Conservation (phyloP, 2,113 vertebrate species). For the Oryzias curvinotus region DNA sequence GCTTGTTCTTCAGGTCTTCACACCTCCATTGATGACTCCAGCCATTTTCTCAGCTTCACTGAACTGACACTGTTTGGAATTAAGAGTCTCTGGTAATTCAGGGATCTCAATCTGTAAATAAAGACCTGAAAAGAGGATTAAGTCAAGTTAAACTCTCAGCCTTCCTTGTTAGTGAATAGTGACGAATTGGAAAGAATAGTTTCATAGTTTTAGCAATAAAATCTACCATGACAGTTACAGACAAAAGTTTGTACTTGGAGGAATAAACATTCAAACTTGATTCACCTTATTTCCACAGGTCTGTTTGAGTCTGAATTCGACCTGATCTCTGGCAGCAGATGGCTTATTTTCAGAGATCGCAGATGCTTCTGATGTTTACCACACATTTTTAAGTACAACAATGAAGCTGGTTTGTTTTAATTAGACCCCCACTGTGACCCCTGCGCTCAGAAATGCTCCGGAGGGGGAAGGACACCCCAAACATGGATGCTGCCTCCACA, state of each 20-base stretch:
- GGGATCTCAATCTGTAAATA: background rate
- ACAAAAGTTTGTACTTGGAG: no score
- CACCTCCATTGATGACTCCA: background rate
- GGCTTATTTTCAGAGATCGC: constrained; percentile 12
- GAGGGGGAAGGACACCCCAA: background rate
- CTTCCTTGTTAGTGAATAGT: no score
- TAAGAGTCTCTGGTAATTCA: background rate
- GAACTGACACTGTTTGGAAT: no score
- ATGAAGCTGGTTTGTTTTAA: constrained; percentile 48
- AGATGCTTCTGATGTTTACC: constrained; percentile 34
- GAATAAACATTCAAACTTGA: background rate
- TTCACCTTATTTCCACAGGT: background rate
- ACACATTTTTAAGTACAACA: constrained; percentile 11
- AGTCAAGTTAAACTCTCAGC: background rate
- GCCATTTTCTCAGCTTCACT: background rate
- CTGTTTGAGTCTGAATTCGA: background rate
- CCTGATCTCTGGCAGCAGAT: background rate
- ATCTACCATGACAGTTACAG: no score
- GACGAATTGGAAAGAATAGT: no score
- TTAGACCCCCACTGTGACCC: constrained; percentile 47
- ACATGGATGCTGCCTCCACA: background rate
- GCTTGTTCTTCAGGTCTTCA: background rate
- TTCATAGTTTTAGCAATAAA: no score
- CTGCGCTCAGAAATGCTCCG: background rate
- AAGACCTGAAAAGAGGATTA: background rate